Percentiles rank a stretch among this genome's conserved stretches.
phyloP scores from a whole-genome alignment of 2,888 invertebrate species.

The Halocaridina rubra region DNA sequence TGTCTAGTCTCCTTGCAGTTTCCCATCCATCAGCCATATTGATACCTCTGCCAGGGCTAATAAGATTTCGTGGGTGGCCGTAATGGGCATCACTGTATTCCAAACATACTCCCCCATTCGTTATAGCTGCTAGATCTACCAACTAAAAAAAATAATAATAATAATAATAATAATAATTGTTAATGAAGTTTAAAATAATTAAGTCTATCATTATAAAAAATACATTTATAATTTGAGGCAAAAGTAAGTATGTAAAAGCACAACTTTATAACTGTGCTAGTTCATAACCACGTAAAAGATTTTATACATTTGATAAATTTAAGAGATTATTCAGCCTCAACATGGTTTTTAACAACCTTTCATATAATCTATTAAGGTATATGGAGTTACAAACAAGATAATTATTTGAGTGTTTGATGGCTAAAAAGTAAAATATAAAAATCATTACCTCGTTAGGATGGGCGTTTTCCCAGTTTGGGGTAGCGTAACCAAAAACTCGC shows the following conservation, averaged over 20 bases:
- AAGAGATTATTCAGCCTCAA: too few species aligned
- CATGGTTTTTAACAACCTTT: too few species aligned
- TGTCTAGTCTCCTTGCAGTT: conserved; percentile 75
- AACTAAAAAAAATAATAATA: too few species aligned
- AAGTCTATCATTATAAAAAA: too few species aligned
- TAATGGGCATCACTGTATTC: conserved; percentile 76
- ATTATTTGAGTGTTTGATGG: not conserved
- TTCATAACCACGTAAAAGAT: too few species aligned
- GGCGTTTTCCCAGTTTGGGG: conserved; percentile 66
- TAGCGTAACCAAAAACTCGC: conserved; percentile 73
- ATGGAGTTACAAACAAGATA: too few species aligned
- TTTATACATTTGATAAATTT: too few species aligned
- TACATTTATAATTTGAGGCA: too few species aligned
- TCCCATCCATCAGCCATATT: conserved; percentile 78
- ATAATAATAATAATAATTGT: too few species aligned
- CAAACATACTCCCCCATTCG: conserved; percentile 73
- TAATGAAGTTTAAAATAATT: too few species aligned
- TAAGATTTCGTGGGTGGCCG: conserved; percentile 75
- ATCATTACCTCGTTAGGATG: not conserved
- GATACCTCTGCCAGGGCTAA: conserved; percentile 71
- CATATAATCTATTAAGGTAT: too few species aligned
- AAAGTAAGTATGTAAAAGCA: not conserved
- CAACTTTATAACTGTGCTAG: not conserved
- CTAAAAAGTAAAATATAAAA: not conserved
- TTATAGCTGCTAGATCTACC: conserved; percentile 72